These are phyloP conservation scores for Cettia cetti DNA, from an alignment of 2,113 vertebrate genomes.

Conservation along the genomic window DNA sequence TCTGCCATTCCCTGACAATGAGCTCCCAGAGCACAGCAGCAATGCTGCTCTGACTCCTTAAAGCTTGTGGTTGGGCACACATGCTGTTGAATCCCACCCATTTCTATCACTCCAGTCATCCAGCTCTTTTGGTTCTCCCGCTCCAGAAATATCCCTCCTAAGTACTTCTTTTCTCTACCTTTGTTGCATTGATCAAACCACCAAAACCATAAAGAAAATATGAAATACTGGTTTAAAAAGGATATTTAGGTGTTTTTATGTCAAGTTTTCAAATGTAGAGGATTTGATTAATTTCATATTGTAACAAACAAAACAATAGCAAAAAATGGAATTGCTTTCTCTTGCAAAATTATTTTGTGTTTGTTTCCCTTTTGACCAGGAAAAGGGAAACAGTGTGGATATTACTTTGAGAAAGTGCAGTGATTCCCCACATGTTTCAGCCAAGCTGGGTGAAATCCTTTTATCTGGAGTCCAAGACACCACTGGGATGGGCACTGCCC, in stretches of 20 bases:
- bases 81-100: not conserved
- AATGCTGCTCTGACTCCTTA: not conserved
- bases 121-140: not conserved
- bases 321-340: not conserved
- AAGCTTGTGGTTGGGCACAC: rapidly evolving
- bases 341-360: not conserved
- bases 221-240: not conserved
- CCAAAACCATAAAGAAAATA: not conserved
- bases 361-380: not conserved
- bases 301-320: not conserved
- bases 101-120: not conserved
- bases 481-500: not conserved
- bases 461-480: not conserved
- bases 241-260: not conserved
- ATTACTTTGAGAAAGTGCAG: not conserved
- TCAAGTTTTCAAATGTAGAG: not conserved
- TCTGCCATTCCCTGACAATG: not conserved
- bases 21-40: not conserved
- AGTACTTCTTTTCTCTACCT: not conserved
- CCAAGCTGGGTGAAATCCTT: not conserved
- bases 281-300: not conserved
- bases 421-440: not conserved
- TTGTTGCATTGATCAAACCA: not conserved
- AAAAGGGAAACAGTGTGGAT: not conserved
- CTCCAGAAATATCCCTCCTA: not conserved